Evolutionary conservation across 1,140 invertebrate genomes (phyloP), one percentile per base, ranked within the genome.

Genomic region (Teleopsis dalmanni): DNA sequence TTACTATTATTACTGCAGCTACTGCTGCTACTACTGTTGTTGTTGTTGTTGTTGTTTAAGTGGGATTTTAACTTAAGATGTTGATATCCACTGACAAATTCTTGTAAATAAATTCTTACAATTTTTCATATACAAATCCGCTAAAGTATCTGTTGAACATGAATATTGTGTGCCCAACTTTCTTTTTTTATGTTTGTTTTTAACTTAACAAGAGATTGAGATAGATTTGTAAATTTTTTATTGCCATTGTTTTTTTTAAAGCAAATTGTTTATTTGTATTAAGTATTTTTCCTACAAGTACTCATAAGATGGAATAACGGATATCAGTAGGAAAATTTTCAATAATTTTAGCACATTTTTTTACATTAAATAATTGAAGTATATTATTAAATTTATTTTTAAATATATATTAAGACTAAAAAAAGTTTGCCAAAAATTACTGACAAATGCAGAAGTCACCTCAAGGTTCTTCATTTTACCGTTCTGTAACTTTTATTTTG

Each of bases 51-150:
- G n/a, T n/a, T n/a, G n/a, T n/a, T n/a, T n/a, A n/a, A n/a, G n/a
- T n/a, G n/a, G n/a, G n/a, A n/a, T 19, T 43, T n/a, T 18, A 4
- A 3, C 27, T 29, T 43, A 22, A 29, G 16, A 29, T 43, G 27
- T 27, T 21, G 26, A 43, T 29, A 43, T 31, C 41, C 41, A 43
- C 41, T 31, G 41, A 43, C 41, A 31, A 43, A 43, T 43, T 43
- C 26, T 31, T 29, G 16, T 43, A 27, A 31, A 43, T 21, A 31
- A 31, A 29, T 43, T 43, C 22, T 43, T 19, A 43, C 31, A 29
- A n/a, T 14, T 18, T 23, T 16, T 43, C 31, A 27, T 43, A 29
- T 43, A 43, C 41, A 43, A 29, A 43, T 43, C 41, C 27, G 26
- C 26, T 43, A 43, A 42, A 43, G 41, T 43, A 29, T 29, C 41